phyloP scores from a whole-genome alignment of 2,888 invertebrate genomes.

The Dynastes tityus region DNA sequence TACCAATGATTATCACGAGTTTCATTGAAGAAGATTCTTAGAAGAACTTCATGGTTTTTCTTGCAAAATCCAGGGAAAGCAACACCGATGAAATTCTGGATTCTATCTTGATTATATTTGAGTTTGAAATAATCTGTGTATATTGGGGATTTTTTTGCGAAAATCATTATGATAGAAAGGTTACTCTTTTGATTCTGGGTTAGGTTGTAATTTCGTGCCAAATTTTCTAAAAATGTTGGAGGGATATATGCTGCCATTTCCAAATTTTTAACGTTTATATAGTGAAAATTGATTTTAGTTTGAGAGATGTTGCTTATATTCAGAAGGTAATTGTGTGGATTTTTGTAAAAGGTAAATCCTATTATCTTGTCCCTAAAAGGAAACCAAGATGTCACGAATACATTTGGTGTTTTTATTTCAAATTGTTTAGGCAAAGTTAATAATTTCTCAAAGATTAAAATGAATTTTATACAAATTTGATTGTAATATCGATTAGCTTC shows the following conservation, averaged over 20 bases:
- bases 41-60: not conserved
- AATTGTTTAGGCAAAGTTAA: not conserved
- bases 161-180: not conserved
- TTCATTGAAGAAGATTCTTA: not conserved
- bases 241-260: conserved; percentile 16
- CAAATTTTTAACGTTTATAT: not conserved
- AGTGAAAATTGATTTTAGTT: not conserved
- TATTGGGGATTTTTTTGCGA: conserved; percentile 11
- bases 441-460: conserved; percentile 1
- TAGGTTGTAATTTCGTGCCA: not conserved
- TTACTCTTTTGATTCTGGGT: not conserved
- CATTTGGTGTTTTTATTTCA: not conserved
- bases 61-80: conserved; percentile 23
- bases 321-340: no score
- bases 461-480: not conserved
- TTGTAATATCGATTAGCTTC: not conserved
- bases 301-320: not conserved
- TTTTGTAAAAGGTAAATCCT: not conserved
- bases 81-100: not conserved
- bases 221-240: not conserved
- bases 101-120: not conserved
- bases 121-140: conserved; percentile 6
- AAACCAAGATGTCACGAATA: not conserved
- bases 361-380: not conserved
- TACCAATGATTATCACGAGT: not conserved